Evolutionary conservation across 2,113 vertebrate genomes (phyloP), one percentile per base, ranked within the genome.

Genomic region (Pachyramphus minor): DNA sequence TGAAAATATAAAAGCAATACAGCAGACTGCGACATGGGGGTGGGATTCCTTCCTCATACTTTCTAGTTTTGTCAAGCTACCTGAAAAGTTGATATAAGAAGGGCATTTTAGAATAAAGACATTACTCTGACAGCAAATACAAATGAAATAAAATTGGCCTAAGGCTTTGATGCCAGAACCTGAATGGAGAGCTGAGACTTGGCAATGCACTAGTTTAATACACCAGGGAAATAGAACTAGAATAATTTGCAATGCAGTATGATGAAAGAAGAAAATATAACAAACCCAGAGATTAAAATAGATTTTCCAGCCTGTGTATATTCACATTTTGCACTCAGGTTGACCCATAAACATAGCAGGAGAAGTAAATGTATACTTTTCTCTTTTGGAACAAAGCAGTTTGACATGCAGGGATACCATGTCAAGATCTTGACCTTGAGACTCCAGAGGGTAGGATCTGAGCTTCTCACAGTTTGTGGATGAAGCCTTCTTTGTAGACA

Each of bases 141-240:
- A 98, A 98, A 98, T 98, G 97, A 97, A 98, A 98, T 97, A 97
- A 98, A 98, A 98, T 98, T 97, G 96, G 97, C 97, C 97, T 95
- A 96, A 97, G 97, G 98, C 98, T 98, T 97, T 98, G 97, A 98
- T 97, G 97, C 96, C 53, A 69, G 97, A 96, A 97, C 94, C 91
- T 98, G 97, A 98, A 96, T 86, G 91, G 93, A 97, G 97, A 97
- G 92, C 90, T 55, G 96, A 97, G 97, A 97, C 92, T 94, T 71
- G 97, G 97, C 92, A 97, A 91, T 90, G 79, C 15, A 11, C 95
- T 89, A 79, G 96, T 97, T 95, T 90, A 97, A 97, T 97, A 93
- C 97, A 95, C 96, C 55, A 47, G 97, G 97, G 97, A 94, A 97
- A 97, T 71, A 93, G 88, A 97, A 87, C 77, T 90, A 84, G 96